These are phyloP conservation scores for Microdon myrmicae DNA, from an alignment of 2,888 invertebrate genomes.

Conservation along the genomic window DNA sequence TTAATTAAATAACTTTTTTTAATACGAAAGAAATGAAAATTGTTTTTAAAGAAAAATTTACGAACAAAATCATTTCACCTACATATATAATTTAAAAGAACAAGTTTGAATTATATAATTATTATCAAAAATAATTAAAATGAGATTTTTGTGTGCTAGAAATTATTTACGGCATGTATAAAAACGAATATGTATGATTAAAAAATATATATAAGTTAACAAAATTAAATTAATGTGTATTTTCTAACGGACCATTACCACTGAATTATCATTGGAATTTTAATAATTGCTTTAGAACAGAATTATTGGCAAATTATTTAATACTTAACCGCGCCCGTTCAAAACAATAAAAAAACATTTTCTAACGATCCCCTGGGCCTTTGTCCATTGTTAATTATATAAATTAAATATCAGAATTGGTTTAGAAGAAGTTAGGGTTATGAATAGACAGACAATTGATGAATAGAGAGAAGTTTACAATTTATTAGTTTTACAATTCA, in stretches of 20 bases:
- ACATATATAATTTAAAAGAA: conserved; percentile 18
- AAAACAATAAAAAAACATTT: background rate
- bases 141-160: conserved; percentile 36
- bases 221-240: conserved; percentile 23
- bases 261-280: background rate
- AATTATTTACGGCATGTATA: conserved; percentile 20
- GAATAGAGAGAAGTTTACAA: too few species aligned
- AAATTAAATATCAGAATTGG: too few species aligned
- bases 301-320: conserved; percentile 18
- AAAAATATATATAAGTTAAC: conserved; percentile 18
- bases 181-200: conserved; percentile 10
- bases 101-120: conserved; percentile 6
- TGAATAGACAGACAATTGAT: too few species aligned
- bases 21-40: conserved; percentile 8
- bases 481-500: too few species aligned
- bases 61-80: conserved; percentile 10
- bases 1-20: conserved; percentile 11
- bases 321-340: conserved; percentile 21
- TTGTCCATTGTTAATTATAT: conserved; percentile 31
- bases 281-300: conserved; percentile 5
- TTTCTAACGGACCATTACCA: conserved; percentile 36
- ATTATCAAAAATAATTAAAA: conserved; percentile 22
- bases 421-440: too few species aligned
- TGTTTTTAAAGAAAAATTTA: conserved; percentile 14
- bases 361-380: conserved; percentile 24